Percentiles rank a stretch among this genome's conserved stretches.
phyloP scores from a whole-genome alignment of 2,113 vertebrate genomes.

The Neomonachus schauinslandi region DNA sequence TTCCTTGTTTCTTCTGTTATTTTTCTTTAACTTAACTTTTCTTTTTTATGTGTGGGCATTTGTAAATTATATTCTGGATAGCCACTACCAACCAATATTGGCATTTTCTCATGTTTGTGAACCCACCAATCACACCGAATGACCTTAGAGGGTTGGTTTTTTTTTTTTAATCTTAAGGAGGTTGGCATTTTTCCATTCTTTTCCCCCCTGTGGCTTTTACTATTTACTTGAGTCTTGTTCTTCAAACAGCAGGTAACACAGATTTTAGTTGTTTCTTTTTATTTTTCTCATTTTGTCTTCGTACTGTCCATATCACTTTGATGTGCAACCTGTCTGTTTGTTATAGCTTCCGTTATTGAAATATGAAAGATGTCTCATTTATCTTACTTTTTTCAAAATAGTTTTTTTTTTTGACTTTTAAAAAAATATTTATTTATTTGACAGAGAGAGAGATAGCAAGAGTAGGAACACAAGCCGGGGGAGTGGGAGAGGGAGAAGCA shows the following conservation, averaged over 20 bases:
- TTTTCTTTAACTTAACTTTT: neutral
- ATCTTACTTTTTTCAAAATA: neutral
- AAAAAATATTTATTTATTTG: too few relatives aligned
- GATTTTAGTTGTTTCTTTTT: conserved; percentile 15
- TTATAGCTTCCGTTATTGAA: neutral
- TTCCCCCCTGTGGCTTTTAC: neutral
- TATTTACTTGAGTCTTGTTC: neutral
- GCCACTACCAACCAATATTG: neutral
- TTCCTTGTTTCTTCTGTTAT: neutral
- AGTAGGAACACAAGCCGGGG: too few relatives aligned
- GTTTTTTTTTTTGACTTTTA: neutral
- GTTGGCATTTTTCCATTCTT: neutral
- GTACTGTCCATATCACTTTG: neutral
- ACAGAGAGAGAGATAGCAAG: too few relatives aligned
- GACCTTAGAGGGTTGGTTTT: neutral
- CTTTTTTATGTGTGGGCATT: neutral
- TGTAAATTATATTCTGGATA: conserved; percentile 33
- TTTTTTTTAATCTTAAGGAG: neutral
- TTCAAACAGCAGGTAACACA: neutral
- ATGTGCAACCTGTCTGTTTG: neutral
- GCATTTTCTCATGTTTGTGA: neutral
- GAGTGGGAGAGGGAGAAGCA: too few relatives aligned
- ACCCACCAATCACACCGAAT: neutral
- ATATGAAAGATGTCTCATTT: neutral
- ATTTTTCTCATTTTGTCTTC: conserved; percentile 27